Base-by-base conservation (phyloP, 2,888 invertebrate species). In the Callyntrura guangdongensis region DNA sequence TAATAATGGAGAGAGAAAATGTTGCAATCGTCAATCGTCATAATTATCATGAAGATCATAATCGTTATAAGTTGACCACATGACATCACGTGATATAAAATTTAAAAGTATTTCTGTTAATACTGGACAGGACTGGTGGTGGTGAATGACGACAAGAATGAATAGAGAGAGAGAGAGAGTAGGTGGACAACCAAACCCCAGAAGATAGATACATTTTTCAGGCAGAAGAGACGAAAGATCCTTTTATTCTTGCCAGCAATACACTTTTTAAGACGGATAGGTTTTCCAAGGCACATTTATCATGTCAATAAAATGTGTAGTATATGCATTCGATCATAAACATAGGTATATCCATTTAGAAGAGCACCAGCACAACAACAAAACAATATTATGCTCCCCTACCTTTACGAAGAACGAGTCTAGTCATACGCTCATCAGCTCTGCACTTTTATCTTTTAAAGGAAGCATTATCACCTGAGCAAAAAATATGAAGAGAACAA, bases 381-480 rank as follows among this genome's bases (percentile, higher is more conserved):
- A 69, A 27, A 6, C 12, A 53, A 53, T 69, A 69, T 69, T 69
- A 69, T 69, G 36, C 36, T 36, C 2, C 36, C 36, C 36, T 36
- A 36, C 36, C 36, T 36, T 36, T 36, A 36, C 36, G 36, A 36
- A 36, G 36, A 36, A 6, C 6, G 36, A 36, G 36, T 36, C 36
- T 36, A 2, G 36, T 36, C 36, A 6, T 36, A 4, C 6, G 36
- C 36, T 36, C 14, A 59, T 36, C 14, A 59, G 17, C n/a, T 59
- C 36, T 36, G 2, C 36, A 36, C 49, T 74, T 74, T 74, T 74
- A 47, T 74, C 74, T 74, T 49, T 47, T 49, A 74, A 74, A 74
- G 49, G 74, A 86, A 79, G 64, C 86, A 86, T 79, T 86, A 86
- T 49, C 86, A 86, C 86, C 86, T 86, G 64, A n/a, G 14, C 67